A percentile compares a stretch with the other conserved stretches of the same genome.
These are phyloP conservation scores for Tryphoninae sp. DNA, from an alignment of 2,888 invertebrate genomes.

Conservation along the genomic window DNA sequence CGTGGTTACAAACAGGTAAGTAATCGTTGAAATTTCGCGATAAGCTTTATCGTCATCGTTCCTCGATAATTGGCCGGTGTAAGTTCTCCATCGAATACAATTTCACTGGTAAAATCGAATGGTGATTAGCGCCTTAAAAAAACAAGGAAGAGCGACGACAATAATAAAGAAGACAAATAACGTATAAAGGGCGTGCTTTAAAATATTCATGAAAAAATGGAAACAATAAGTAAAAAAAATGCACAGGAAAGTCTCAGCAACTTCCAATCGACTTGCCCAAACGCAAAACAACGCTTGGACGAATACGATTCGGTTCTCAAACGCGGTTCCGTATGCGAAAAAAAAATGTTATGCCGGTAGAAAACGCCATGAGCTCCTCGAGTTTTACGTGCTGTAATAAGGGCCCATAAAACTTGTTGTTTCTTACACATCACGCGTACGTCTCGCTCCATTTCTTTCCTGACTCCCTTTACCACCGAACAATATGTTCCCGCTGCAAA, in stretches of 20 bases:
- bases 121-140: conserved; percentile 21
- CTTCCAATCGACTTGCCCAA: too few relatives aligned
- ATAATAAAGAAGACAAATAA: too few relatives aligned
- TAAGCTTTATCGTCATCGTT: conserved; percentile 5
- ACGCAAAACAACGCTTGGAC: too few relatives aligned
- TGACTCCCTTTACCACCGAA: background rate
- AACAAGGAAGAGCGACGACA: background rate
- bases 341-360: conserved; percentile 22
- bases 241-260: too few relatives aligned
- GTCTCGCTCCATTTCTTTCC: background rate
- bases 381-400: conserved; percentile 38
- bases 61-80: background rate
- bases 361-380: background rate
- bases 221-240: too few relatives aligned
- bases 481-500: background rate
- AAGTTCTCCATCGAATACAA: background rate
- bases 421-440: background rate
- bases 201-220: too few relatives aligned
- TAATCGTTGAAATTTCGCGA: background rate
- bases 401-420: conserved; percentile 15
- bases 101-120: conserved; percentile 4
- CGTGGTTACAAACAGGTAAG: conserved; percentile 5
- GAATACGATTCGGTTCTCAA: too few relatives aligned
- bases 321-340: too few relatives aligned
- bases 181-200: too few relatives aligned